phyloP scores from a whole-genome alignment of 2,888 invertebrate genomes.

The Stenodera caucasica region DNA sequence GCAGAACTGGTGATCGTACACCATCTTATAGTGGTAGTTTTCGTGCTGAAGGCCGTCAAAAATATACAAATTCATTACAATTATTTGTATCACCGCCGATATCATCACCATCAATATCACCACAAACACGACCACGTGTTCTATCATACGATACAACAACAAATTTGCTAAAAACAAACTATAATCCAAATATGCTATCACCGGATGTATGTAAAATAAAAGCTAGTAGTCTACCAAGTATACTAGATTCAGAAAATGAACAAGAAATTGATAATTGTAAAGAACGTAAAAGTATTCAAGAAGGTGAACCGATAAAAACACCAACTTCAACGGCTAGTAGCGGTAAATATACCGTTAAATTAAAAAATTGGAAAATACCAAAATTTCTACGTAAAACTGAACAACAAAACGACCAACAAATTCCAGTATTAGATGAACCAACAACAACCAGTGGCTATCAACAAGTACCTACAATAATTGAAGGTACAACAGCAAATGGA shows the following conservation, averaged over 20 bases:
- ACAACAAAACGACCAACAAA: conserved; percentile 38
- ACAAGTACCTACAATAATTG: conserved; percentile 61
- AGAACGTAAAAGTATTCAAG: conserved; percentile 46
- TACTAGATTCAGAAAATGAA: conserved; percentile 75
- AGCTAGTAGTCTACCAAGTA: conserved; percentile 81
- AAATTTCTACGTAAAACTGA: conserved; percentile 68
- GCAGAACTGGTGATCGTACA: conserved; percentile 64
- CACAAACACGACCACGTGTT: conserved; percentile 51
- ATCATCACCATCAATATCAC: conserved; percentile 50
- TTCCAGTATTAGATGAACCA: conserved; percentile 16
- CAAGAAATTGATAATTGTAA: conserved; percentile 59
- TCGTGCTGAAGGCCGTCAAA: conserved; percentile 48
- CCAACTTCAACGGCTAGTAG: conserved; percentile 69
- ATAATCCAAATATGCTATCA: conserved; percentile 61
- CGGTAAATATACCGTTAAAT: conserved; percentile 58
- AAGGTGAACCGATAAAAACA: conserved; percentile 64
- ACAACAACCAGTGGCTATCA: conserved; percentile 16
- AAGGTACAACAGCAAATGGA: conserved; percentile 40
- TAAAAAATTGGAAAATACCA: conserved; percentile 71
- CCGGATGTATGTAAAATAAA: conserved; percentile 65
- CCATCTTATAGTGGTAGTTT: conserved; percentile 52
- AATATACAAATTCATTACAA: conserved; percentile 57
- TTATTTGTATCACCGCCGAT: conserved; percentile 65
- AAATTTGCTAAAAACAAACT: conserved; percentile 39
- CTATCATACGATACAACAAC: conserved; percentile 52